Evolutionary conservation across 1,140 invertebrate species (phyloP).

Genomic region (Drosophila rufa): DNA sequence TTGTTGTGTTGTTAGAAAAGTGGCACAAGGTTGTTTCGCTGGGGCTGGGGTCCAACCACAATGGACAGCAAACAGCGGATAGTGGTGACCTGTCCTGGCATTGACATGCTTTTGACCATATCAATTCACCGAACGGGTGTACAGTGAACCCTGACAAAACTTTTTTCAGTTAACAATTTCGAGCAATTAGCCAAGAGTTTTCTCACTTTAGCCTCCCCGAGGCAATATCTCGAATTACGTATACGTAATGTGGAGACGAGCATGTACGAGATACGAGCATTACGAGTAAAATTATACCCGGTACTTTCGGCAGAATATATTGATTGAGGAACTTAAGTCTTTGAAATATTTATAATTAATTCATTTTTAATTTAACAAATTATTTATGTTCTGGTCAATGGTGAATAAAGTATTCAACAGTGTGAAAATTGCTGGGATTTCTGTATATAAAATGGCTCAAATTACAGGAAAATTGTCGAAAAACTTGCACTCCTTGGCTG

Average conservation of each 20-base stretch:
- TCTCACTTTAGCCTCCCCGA: background rate
- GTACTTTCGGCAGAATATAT: too few species aligned
- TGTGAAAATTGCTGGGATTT: too few species aligned
- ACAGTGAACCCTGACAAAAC: conserved; percentile 13
- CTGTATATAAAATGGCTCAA: background rate
- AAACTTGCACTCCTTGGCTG: background rate
- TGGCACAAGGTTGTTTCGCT: conserved; percentile 65
- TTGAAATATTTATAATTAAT: too few species aligned
- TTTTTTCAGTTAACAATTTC: conserved; percentile 9
- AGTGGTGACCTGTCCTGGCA: conserved; percentile 34
- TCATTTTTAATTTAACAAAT: too few species aligned
- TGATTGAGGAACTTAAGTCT: background rate
- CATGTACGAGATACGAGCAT: too few species aligned
- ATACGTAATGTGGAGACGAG: conserved; percentile 7
- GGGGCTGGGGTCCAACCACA: conserved; percentile 42
- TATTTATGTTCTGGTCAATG: too few species aligned
- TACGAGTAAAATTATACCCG: background rate
- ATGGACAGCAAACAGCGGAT: conserved; percentile 27
- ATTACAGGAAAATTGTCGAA: background rate
- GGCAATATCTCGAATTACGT: background rate
- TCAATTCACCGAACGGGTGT: conserved; percentile 17
- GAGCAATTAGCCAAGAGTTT: conserved; percentile 24
- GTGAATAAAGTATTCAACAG: too few species aligned
- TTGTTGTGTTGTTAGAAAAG: conserved; percentile 44
- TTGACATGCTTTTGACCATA: conserved; percentile 45